Percentiles rank a stretch among this genome's conserved stretches.
These are phyloP conservation scores for Hyposmocoma kahamanoa DNA, from an alignment of 1,140 invertebrate genomes.

Conservation along the genomic window DNA sequence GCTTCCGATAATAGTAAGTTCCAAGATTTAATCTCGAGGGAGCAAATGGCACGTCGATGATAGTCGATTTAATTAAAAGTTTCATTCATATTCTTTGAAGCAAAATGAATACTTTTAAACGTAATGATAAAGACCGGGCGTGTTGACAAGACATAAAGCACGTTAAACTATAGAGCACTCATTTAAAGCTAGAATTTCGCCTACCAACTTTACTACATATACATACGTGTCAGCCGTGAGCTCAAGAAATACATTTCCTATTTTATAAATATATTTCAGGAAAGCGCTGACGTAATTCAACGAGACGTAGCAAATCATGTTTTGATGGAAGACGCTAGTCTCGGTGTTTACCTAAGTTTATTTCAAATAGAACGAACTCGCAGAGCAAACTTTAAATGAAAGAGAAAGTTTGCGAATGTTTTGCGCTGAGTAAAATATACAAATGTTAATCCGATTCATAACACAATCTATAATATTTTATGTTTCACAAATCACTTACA, in stretches of 20 bases:
- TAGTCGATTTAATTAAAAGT: not conserved
- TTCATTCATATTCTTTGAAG: not conserved
- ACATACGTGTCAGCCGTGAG: conserved; percentile 17
- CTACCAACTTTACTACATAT: conserved; percentile 24
- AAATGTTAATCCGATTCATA: too few relatives aligned
- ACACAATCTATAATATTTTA: too few relatives aligned
- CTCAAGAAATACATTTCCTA: conserved; percentile 36
- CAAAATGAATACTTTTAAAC: not conserved
- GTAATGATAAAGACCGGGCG: not conserved
- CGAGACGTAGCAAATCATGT: not conserved
- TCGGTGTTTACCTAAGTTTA: not conserved
- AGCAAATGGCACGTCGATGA: not conserved
- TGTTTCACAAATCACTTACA: too few relatives aligned
- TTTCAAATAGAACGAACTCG: not conserved
- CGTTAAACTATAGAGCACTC: conserved; percentile 12
- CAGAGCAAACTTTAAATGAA: too few relatives aligned
- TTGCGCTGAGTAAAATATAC: too few relatives aligned
- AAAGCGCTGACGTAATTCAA: conserved; percentile 28
- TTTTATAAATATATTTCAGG: conserved; percentile 38
- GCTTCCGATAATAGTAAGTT: not conserved
- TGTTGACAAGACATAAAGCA: not conserved
- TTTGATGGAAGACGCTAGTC: not conserved
- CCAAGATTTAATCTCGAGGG: not conserved
- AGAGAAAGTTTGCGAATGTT: too few relatives aligned
- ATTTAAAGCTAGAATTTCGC: conserved; percentile 15